Base-by-base conservation (phyloP, 2,888 invertebrate genomes). In the Oithona nana region DNA sequence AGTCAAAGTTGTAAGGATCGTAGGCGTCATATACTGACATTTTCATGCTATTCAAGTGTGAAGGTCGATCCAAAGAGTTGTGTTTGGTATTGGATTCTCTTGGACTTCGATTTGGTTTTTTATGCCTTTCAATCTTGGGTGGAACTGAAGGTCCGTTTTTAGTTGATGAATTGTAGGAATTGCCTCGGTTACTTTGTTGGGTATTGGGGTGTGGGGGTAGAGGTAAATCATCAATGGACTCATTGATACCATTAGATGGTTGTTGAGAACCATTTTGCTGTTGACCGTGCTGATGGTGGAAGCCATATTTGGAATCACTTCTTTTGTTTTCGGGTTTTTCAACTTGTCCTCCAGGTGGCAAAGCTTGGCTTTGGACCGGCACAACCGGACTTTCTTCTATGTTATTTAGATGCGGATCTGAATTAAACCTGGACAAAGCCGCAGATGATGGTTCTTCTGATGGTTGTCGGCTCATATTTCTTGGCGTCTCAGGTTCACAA, bases 51-150 rank as follows among this genome's bases (percentile, higher is more conserved):
- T 16, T 16, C n/a, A n/a, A n/a, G n/a, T n/a, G n/a, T 39, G 39
- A 39, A 39, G 39, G 39, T 16, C 39, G 6, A 11, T 39, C 39
- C 16, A 39, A 39, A 16, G 39, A 39, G 39, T 39, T 39, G 39
- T 39, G 22, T 3, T 61, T 48, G 11, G 51, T 28, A 2, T 52
- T 28, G n/a, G n/a, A n/a, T n/a, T n/a, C n/a, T n/a, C n/a, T n/a
- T 20, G 52, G 3, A n/a, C 48, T 61, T 29, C 26, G 20, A 24
- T 54, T 54, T 1, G 61, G 61, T 28, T 61, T 61, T 39, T 54
- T 61, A 13, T 29, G 51, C 28, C 61, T 29, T 26, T 61, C 61
- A 28, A 61, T 54, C 24, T 61, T 61, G 26, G 61, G 61, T 13
- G 61, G 61, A 11, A 61, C 8, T 13, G 28, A 20, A 24, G 61